Percentiles rank a stretch among this genome's conserved stretches.
Evolutionary conservation across 35 echinoderm and acorn worm species (phyloP).

Genomic region (Ophioderma brevispina): DNA sequence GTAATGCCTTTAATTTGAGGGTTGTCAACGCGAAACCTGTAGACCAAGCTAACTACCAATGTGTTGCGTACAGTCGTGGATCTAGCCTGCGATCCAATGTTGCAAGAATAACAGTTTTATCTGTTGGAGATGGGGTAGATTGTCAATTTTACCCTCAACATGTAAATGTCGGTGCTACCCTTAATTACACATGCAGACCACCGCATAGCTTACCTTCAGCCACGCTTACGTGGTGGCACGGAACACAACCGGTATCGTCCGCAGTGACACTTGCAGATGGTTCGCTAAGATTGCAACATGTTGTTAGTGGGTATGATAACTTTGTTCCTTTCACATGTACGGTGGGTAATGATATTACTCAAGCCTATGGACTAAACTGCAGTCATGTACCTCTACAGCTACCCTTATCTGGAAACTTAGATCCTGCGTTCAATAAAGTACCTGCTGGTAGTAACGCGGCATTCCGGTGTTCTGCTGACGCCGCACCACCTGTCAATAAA

Average conservation of each 20-base stretch:
- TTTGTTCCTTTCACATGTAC: constrained; percentile 24
- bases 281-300: not conserved
- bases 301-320: not conserved
- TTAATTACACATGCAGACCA: not conserved
- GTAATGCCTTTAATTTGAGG: not conserved
- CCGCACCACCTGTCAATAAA: constrained; percentile 7
- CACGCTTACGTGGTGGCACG: constrained; percentile 20
- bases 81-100: not conserved
- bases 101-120: not conserved
- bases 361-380: constrained; percentile 17
- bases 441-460: not conserved
- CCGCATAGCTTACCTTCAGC: not conserved
- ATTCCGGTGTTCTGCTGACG: constrained; percentile 6
- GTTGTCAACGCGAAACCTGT: not conserved
- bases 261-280: not conserved
- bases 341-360: not conserved
- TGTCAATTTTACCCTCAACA: constrained; percentile 1
- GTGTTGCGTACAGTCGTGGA: not conserved
- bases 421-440: not conserved
- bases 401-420: not conserved
- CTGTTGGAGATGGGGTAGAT: not conserved
- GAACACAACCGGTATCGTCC: not conserved
- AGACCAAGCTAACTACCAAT: not conserved
- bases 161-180: not conserved
- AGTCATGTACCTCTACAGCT: not conserved